phyloP scores from a whole-genome alignment of 2,888 invertebrate species.

The Malthinus flaveolus region DNA sequence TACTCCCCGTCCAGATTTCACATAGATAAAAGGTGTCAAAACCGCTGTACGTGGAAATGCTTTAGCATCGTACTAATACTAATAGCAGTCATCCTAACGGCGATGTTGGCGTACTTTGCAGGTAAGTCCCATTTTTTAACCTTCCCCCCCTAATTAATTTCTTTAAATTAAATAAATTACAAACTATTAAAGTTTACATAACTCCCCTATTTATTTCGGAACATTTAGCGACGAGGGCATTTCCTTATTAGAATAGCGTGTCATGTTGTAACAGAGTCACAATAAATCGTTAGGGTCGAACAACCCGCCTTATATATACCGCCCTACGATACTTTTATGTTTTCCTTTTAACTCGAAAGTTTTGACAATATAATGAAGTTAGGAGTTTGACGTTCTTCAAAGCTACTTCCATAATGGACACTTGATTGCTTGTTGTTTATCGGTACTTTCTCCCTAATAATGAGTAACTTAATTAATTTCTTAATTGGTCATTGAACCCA shows the following conservation, averaged over 20 bases:
- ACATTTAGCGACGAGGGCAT: constrained; percentile 35
- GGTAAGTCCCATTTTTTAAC: constrained; percentile 61
- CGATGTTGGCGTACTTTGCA: constrained; percentile 94
- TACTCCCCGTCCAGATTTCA: constrained; percentile 92
- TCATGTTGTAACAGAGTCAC: constrained; percentile 30
- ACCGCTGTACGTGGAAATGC: constrained; percentile 96
- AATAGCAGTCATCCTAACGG: constrained; percentile 85
- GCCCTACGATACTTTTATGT: constrained; percentile 28
- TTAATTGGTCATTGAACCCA: constrained; percentile 10
- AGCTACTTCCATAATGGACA: constrained; percentile 19
- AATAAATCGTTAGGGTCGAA: constrained; percentile 32
- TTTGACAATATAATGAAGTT: constrained; percentile 30
- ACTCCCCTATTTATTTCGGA: constrained; percentile 28
- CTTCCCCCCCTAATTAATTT: constrained; percentile 7
- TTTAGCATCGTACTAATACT: constrained; percentile 92
- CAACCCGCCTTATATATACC: constrained; percentile 22
- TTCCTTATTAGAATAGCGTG: constrained; percentile 39
- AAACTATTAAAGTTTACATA: constrained; percentile 23
- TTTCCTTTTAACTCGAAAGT: constrained; percentile 22
- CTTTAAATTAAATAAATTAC: constrained; percentile 15
- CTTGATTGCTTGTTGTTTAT: constrained; percentile 11
- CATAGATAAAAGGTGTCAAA: constrained; percentile 92
- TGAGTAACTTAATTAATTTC: constrained; percentile 8
- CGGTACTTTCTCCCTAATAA: background rate
- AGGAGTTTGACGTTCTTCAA: constrained; percentile 24